Evolutionary conservation across 2,888 invertebrate genomes (phyloP), one percentile per base, ranked within the genome.

Genomic region (Dioctria linearis): DNA sequence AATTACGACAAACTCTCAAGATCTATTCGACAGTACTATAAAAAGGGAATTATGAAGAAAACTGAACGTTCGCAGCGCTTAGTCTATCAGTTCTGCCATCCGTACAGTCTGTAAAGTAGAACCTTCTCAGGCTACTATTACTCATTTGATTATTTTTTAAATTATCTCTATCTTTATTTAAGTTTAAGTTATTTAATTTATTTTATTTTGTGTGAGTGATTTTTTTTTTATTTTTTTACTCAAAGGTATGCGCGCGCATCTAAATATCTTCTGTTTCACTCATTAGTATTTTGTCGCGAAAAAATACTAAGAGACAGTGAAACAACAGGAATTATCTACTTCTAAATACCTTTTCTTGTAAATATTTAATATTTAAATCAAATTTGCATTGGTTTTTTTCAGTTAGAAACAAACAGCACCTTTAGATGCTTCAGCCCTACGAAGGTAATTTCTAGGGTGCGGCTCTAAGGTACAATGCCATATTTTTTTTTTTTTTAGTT

Each of bases 41-140:
- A 99, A 90, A 99, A 99, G 90, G 98, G 98, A 80, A 98, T 99
- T 89, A 98, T 98, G 96, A 98, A 98, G 92, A 99, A 99, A 90
- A 99, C 99, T 0, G 98, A 98, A 88, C 92, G 98, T 83, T 98
- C 98, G 85, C 99, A 99, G 90, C 93, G 99, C 88, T 93, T 99
- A 85, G 99, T 99, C 83, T 99, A 99, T 90, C 99, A 99, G 90
- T 99, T 99, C 90, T 98, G 98, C 89, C 95, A 96, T 88, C 97
- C 97, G 25, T 98, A 98, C 90, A 94, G 93, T 87, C 92, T 96
- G 88, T 96, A 93, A 25, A 85, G 82, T 43, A 37, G 57, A 13
- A 39, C 5, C 3, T 49, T 4, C 25, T 43, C 37, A n/a, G 46
- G 4, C 13, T 46, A 13, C 59, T 9, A 63, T 73, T 78, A 59